A percentile compares a stretch with the other conserved stretches of the same genome.
Evolutionary conservation across 2,888 invertebrate genomes (phyloP).

Genomic region (Tachina grossa): DNA sequence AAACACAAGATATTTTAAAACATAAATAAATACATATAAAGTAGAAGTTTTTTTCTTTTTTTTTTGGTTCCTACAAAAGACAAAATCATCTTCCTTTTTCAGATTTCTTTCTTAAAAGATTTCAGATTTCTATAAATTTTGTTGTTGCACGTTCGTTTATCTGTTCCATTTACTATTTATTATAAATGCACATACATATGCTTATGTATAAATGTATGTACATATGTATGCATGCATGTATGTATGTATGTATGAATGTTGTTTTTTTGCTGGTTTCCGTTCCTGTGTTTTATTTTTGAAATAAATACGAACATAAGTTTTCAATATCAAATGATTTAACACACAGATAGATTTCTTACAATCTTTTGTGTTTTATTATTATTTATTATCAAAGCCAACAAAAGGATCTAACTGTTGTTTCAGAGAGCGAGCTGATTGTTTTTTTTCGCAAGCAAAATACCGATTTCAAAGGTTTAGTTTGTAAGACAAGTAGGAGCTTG

Average conservation of each 20-base stretch:
- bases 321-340: conserved; percentile 43
- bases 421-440: neutral
- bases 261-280: conserved; percentile 40
- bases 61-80: conserved; percentile 22
- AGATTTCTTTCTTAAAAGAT: neutral
- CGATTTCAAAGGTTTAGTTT: neutral
- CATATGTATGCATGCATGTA: neutral
- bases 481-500: neutral
- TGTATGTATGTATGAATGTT: neutral
- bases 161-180: conserved; percentile 52
- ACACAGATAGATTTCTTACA: conserved; percentile 17
- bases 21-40: neutral
- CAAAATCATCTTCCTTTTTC: conserved; percentile 50
- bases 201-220: neutral
- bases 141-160: conserved; percentile 42
- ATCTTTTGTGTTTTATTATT: conserved; percentile 9
- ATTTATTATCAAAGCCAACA: conserved; percentile 19
- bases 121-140: conserved; percentile 15
- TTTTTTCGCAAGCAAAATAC: neutral
- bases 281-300: conserved; percentile 36
- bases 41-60: neutral
- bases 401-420: conserved; percentile 61
- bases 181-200: conserved; percentile 4
- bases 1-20: neutral
- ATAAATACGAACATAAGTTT: conserved; percentile 31